Percentiles rank a stretch among this genome's conserved stretches.
phyloP scores from a whole-genome alignment of 2,113 vertebrate genomes.

The Zosterops pallidus region DNA sequence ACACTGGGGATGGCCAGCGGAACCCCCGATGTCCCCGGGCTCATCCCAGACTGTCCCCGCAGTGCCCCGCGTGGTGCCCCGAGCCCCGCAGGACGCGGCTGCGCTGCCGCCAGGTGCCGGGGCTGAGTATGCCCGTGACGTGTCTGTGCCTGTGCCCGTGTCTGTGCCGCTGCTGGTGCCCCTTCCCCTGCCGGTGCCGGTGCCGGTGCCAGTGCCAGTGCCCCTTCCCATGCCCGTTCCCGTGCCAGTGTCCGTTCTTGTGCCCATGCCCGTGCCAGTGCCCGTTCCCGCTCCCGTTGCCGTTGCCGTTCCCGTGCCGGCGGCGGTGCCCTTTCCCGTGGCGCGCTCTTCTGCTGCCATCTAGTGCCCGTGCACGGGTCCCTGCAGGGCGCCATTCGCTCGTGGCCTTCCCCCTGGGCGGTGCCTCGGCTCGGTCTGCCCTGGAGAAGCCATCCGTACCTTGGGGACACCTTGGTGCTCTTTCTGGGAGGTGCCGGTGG shows the following conservation, averaged over 20 bases:
- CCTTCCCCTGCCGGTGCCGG: no score
- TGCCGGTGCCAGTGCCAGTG: not conserved
- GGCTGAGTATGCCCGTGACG: not conserved
- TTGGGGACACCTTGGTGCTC: not conserved
- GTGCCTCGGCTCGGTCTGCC: not conserved
- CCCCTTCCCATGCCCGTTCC: no score
- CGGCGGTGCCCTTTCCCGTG: not conserved
- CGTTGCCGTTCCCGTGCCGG: no score
- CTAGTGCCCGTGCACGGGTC: not conserved
- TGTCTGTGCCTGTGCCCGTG: not conserved
- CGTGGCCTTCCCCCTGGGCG: not conserved
- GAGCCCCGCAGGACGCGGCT: not conserved
- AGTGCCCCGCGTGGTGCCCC: not conserved
- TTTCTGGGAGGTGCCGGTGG: not conserved
- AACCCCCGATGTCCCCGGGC: not conserved
- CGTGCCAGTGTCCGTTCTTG: no score
- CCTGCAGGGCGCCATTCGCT: not conserved
- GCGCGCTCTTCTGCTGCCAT: slow-evolving; percentile 44
- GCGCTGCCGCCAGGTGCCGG: not conserved
- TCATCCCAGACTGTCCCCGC: not conserved
- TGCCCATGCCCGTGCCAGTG: not conserved
- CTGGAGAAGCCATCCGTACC: not conserved
- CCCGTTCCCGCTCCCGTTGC: rapidly evolving
- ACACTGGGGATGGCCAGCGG: not conserved
- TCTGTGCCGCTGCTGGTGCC: rapidly evolving